Percentiles rank a stretch among this genome's conserved stretches.
Conservation (phyloP, 2,888 invertebrate genomes). For the Acanthacorydalis orientalis region DNA sequence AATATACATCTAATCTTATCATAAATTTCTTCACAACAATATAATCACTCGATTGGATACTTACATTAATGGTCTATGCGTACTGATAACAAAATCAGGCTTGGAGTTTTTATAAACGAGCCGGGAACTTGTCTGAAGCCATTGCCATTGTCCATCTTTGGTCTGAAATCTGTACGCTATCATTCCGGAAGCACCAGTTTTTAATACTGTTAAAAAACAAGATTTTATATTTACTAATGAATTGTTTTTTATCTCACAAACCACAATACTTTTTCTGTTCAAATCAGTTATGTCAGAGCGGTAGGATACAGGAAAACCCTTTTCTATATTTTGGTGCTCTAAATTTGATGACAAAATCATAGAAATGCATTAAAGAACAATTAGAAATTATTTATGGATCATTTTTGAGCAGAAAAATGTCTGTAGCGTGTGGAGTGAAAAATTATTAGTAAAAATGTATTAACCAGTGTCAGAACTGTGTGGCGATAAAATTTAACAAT, state of each 20-base stretch:
- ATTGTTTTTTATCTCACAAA: too few relatives aligned
- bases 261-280: too few relatives aligned
- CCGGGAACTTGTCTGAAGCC: conserved; percentile 93
- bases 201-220: conserved; percentile 52
- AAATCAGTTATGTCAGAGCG: too few relatives aligned
- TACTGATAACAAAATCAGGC: conserved; percentile 97
- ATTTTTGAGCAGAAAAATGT: too few relatives aligned
- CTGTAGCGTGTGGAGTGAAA: too few relatives aligned
- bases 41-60: conserved; percentile 20
- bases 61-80: conserved; percentile 95
- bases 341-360: too few relatives aligned
- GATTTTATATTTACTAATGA: neutral
- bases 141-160: conserved; percentile 89
- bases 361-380: too few relatives aligned
- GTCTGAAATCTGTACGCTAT: conserved; percentile 96
- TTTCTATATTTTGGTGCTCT: too few relatives aligned
- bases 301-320: too few relatives aligned
- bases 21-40: neutral
- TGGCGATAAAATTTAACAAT: conserved; percentile 1
- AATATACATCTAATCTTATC: too few relatives aligned
- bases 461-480: neutral
- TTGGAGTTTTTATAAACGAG: conserved; percentile 99
- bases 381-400: too few relatives aligned
- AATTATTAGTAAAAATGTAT: neutral
- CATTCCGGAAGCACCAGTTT: conserved; percentile 98